Percentiles rank a stretch among this genome's conserved stretches.
Conservation (phyloP, 2,888 invertebrate genomes). For the Euplagia quadripunctaria region DNA sequence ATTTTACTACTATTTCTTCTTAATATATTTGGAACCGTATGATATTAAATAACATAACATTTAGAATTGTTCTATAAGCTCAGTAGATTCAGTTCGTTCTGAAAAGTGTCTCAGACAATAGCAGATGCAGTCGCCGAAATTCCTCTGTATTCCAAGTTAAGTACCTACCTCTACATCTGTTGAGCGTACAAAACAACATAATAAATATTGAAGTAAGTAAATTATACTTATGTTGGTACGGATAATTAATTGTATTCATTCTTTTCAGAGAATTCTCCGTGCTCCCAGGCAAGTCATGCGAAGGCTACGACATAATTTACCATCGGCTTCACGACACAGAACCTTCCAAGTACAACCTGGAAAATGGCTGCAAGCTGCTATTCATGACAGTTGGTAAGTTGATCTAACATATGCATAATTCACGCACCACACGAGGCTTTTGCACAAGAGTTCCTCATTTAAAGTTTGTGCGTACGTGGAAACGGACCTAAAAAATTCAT, state of each 20-base stretch:
- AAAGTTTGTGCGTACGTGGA: not conserved
- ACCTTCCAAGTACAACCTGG: conserved; percentile 88
- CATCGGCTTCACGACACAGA: conserved; percentile 87
- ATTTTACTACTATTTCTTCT: no score
- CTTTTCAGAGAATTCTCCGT: conserved; percentile 85
- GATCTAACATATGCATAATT: not conserved
- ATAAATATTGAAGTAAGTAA: no score
- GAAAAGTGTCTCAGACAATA: no score
- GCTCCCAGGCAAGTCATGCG: conserved; percentile 87
- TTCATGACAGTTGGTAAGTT: conserved; percentile 86
- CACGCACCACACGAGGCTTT: not conserved
- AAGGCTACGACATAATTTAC: conserved; percentile 88
- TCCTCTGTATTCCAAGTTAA: no score
- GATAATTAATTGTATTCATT: conserved; percentile 5
- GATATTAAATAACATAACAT: no score
- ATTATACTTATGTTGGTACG: not conserved
- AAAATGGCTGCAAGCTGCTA: conserved; percentile 87
- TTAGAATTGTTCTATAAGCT: no score
- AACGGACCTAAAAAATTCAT: not conserved
- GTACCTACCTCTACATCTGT: no score
- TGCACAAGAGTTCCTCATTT: not conserved
- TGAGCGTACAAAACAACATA: no score
- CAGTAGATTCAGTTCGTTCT: no score
- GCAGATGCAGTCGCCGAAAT: no score
- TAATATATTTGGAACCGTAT: no score